Percentiles rank a stretch among this genome's conserved stretches.
phyloP scores from a whole-genome alignment of 2,797 vertebrate genomes.

The Poeciliopsis paucimaculata region DNA sequence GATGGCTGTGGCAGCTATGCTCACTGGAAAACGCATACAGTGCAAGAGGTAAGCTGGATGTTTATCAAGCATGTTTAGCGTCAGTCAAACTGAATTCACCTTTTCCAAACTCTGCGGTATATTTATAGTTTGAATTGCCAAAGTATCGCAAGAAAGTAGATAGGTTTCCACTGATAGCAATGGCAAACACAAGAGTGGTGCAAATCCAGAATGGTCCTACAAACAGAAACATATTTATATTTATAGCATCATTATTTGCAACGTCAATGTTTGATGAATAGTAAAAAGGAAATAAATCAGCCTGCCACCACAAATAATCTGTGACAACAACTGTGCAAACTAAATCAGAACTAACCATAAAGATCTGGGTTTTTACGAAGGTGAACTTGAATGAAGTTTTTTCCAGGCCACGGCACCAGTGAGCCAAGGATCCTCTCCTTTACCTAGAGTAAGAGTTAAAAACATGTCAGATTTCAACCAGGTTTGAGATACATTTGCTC shows the following conservation, averaged over 20 bases:
- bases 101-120: conserved; percentile 94
- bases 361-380: conserved; percentile 95
- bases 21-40: conserved; percentile 80
- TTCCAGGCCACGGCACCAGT: conserved; percentile 90
- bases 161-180: conserved; percentile 95
- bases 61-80: background rate
- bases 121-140: conserved; percentile 84
- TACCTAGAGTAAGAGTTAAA: conserved; percentile 80
- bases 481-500: background rate
- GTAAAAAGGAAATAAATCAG: background rate
- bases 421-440: conserved; percentile 94
- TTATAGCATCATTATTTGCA: background rate
- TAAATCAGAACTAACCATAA: conserved; percentile 83
- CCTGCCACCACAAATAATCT: background rate
- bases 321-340: background rate
- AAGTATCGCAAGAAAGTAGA: conserved; percentile 88
- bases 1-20: conserved; percentile 93
- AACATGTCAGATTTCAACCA: background rate
- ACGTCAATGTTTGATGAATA: background rate
- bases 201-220: conserved; percentile 99
- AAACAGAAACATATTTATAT: conserved; percentile 29
- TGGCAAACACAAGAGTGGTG: conserved; percentile 94
- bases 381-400: conserved; percentile 92
- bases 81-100: conserved; percentile 75
- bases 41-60: background rate